Percentiles rank a stretch among this genome's conserved stretches.
Evolutionary conservation across 2,797 vertebrate species (phyloP).

Genomic region (Ctenochaetus hawaiiensis): DNA sequence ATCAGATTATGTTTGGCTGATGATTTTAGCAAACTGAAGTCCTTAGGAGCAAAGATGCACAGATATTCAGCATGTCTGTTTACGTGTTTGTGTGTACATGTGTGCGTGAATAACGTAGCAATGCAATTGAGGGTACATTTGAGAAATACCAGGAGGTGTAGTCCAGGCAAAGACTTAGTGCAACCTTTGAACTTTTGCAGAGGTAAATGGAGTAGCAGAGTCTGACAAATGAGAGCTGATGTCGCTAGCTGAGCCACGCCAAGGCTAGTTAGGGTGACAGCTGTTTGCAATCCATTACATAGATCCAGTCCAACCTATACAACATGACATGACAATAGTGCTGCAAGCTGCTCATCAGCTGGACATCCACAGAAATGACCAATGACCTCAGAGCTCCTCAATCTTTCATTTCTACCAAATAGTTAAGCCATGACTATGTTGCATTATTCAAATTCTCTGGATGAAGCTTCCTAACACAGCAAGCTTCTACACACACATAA

Average conservation of each 20-base stretch:
- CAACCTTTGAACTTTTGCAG: constrained; percentile 46
- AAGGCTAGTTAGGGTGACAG: constrained; percentile 31
- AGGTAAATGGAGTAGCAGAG: constrained; percentile 17
- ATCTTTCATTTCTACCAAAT: constrained; percentile 10
- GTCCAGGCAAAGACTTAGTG: constrained; percentile 7
- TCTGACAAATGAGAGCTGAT: constrained; percentile 51
- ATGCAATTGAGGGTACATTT: background rate
- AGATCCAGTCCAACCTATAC: constrained; percentile 15
- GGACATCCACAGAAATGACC: background rate
- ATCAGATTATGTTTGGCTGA: background rate
- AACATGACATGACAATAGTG: background rate
- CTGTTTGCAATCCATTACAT: constrained; percentile 43
- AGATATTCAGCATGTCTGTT: background rate
- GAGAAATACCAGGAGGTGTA: background rate
- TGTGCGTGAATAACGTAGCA: background rate
- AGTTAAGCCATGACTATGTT: background rate
- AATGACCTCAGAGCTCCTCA: background rate
- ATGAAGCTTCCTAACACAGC: constrained; percentile 1
- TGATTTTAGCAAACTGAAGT: background rate
- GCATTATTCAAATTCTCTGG: background rate
- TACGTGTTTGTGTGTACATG: background rate
- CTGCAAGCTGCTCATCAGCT: constrained; percentile 13
- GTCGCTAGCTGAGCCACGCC: constrained; percentile 28
- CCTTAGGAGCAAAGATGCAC: background rate
- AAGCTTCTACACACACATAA: background rate